Evolutionary conservation across 2,888 invertebrate species (phyloP).

Genomic region (Tachystola acroxantha): DNA sequence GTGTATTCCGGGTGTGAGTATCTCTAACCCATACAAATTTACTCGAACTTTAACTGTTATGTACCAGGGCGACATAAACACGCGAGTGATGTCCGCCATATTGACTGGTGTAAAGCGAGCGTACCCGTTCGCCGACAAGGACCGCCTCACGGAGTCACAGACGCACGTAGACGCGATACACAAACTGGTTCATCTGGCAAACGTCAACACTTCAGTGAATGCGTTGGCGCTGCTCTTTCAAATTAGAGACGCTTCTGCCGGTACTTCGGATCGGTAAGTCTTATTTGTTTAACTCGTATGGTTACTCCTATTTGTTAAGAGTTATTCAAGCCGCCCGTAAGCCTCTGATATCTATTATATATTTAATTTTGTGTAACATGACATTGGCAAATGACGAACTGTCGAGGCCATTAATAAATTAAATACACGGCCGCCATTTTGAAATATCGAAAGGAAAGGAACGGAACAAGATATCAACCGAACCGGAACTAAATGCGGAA

Average conservation of each 20-base stretch:
- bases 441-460: neutral
- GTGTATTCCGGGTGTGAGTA: too few species aligned
- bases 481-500: constrained; percentile 13
- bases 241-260: constrained; percentile 66
- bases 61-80: constrained; percentile 85
- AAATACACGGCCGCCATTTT: too few species aligned
- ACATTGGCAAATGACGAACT: too few species aligned
- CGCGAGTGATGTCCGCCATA: constrained; percentile 86
- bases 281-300: neutral
- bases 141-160: constrained; percentile 67
- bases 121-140: constrained; percentile 87
- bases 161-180: constrained; percentile 85
- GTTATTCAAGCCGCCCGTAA: too few species aligned
- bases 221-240: constrained; percentile 75
- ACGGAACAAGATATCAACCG: constrained; percentile 1
- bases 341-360: too few species aligned
- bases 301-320: neutral
- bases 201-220: constrained; percentile 77
- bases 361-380: too few species aligned
- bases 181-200: constrained; percentile 85
- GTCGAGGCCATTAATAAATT: too few species aligned
- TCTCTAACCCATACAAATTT: too few species aligned
- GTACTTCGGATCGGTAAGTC: constrained; percentile 76
- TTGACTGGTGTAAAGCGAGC: constrained; percentile 89
- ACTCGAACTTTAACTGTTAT: too few species aligned